Base-by-base conservation (phyloP, 1,140 invertebrate genomes). In the Cataglyphis hispanica region DNA sequence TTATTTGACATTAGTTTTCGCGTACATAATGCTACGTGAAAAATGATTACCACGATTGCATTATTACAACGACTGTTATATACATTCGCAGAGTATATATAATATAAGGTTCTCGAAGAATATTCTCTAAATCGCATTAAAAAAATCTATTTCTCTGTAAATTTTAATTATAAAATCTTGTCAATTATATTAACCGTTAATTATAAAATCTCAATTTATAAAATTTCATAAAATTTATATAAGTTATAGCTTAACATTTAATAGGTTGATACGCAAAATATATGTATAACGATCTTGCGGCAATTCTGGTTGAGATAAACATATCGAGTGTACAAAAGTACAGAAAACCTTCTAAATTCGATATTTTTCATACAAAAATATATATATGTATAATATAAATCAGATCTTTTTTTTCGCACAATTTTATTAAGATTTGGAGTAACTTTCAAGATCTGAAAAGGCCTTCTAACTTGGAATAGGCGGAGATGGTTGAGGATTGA, bases 401-500 rank as follows among this genome's bases (percentile, higher is more conserved):
- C 43, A 16, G 31, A 78, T 25, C 1, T 37, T 50, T 78, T 11
- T 31, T 76, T 53, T 10, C 34, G 19, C n/a, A 11, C 4, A 40
- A 60, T 60, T 74, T 60, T 6, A 13, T 61, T 72, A 84, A 58
- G 3, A 60, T 50, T 43, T 69, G 60, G 13, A 43, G 13, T 77
- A 84, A 19, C 60, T 2, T 72, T 69, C 34, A 60, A 31, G n/a
- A 34, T 83, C 53, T 37, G 19, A 22, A n/a, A 43, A 50, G 6
- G 75, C 13, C 63, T 81, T 85, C 84, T 78, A 93, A 80, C 87
- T 93, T 16, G 92, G 91, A 87, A 93, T 89, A 25, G 89, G 86
- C 31, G 92, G 88, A 64, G 92, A 74, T 64, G 92, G 86, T 64
- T 91, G 92, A 69, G 94, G 94, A 80, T 94, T 94, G 80, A 94